phyloP scores from a whole-genome alignment of 2,797 vertebrate genomes.

The Sparidentex hasta region DNA sequence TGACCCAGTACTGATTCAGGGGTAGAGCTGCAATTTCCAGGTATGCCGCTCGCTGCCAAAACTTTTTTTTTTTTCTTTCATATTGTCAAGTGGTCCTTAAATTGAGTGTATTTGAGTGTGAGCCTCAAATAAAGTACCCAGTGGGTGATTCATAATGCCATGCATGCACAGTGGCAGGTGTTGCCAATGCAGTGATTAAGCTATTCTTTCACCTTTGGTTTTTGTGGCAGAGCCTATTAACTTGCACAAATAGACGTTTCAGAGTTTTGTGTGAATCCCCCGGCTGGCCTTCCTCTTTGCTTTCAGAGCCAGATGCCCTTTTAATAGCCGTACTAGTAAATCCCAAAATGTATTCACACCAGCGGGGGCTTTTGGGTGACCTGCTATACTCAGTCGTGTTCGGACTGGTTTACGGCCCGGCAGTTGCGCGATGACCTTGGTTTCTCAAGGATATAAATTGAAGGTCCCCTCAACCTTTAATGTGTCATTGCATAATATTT shows the following conservation, averaged over 20 bases:
- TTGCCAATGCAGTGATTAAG: slow-evolving; percentile 53
- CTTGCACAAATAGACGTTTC: slow-evolving; percentile 57
- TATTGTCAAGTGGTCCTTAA: slow-evolving; percentile 59
- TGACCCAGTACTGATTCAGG: slow-evolving; percentile 47
- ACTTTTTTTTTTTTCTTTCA: slow-evolving; percentile 28
- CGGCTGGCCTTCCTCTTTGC: slow-evolving; percentile 58
- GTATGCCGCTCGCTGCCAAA: slow-evolving; percentile 32
- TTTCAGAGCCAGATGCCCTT: slow-evolving; percentile 70
- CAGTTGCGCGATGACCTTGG: slow-evolving; percentile 62
- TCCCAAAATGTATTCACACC: slow-evolving; percentile 63
- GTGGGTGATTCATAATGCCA: slow-evolving; percentile 37
- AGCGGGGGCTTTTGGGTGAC: slow-evolving; percentile 49
- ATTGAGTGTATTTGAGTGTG: slow-evolving; percentile 49
- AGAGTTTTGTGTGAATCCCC: slow-evolving; percentile 52
- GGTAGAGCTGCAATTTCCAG: slow-evolving; percentile 46
- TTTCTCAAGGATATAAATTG: slow-evolving; percentile 59
- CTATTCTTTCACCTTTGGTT: slow-evolving; percentile 61
- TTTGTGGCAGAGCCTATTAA: slow-evolving; percentile 62
- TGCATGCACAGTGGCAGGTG: slow-evolving; percentile 37
- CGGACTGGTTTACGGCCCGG: slow-evolving; percentile 55
- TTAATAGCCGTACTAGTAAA: slow-evolving; percentile 67
- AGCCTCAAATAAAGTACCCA: slow-evolving; percentile 40
- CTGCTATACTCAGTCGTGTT: slow-evolving; percentile 40
- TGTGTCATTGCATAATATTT: slow-evolving; percentile 42
- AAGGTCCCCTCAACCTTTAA: slow-evolving; percentile 60